phyloP scores from a whole-genome alignment of 2,888 invertebrate genomes.

The Venusia cambrica region DNA sequence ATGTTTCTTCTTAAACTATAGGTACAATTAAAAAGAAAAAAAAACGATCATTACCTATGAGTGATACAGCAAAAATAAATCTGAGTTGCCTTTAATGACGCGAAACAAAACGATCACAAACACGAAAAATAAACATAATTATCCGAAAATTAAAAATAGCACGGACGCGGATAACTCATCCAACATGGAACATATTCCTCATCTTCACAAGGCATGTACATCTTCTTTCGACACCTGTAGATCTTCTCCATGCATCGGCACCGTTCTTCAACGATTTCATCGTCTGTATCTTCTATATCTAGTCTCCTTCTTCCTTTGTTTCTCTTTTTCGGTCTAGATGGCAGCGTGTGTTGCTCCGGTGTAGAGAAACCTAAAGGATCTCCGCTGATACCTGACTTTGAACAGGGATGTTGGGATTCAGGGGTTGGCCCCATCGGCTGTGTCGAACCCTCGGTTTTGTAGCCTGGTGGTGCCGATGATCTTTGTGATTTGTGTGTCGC shows the following conservation, averaged over 20 bases:
- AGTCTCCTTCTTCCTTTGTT: slow-evolving; percentile 26
- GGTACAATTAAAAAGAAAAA: too few relatives aligned
- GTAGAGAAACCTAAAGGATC: slow-evolving; percentile 33
- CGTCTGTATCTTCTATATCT: slow-evolving; percentile 35
- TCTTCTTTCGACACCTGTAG: slow-evolving; percentile 24
- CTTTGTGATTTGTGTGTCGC: slow-evolving; percentile 1
- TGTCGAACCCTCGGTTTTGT: slow-evolving; percentile 8
- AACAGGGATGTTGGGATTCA: not conserved
- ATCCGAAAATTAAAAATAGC: slow-evolving; percentile 33
- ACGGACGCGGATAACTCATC: slow-evolving; percentile 29
- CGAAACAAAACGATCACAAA: too few relatives aligned
- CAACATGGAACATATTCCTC: slow-evolving; percentile 29
- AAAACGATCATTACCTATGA: too few relatives aligned
- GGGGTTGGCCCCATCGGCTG: slow-evolving; percentile 2
- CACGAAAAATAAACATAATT: too few relatives aligned
- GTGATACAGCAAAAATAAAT: too few relatives aligned
- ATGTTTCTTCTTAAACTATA: too few relatives aligned
- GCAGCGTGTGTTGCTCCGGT: slow-evolving; percentile 23
- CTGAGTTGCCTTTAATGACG: too few relatives aligned
- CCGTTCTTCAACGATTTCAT: slow-evolving; percentile 27
- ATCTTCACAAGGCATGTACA: slow-evolving; percentile 27
- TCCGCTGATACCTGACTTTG: not conserved
- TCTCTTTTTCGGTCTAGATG: slow-evolving; percentile 26
- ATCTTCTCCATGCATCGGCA: slow-evolving; percentile 35
- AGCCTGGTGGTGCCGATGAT: slow-evolving; percentile 8